Base-by-base conservation (phyloP, 2,888 invertebrate species). In the Serrognathus titanus region DNA sequence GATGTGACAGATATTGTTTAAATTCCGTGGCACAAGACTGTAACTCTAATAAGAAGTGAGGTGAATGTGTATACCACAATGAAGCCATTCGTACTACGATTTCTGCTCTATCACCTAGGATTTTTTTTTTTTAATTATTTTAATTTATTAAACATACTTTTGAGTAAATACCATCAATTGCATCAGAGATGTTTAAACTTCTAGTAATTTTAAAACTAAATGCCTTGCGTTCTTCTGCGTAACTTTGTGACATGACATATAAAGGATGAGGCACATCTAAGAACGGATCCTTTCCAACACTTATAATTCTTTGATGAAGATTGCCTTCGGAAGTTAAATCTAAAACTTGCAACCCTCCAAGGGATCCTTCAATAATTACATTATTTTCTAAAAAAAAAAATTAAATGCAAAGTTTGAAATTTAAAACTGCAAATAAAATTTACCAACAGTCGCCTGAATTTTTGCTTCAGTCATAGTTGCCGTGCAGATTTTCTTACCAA, bases 1-100 rank as follows among this genome's bases (percentile, higher is more conserved):
- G 82, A 74, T 90, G 88, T 53, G 90, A 86, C 65, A 91, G 80
- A 78, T 94, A 94, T 73, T 92, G 91, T 73, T 92, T 90, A 77
- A 96, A 95, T 79, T 94, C 92, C 10, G 90, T 88, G 9, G 92
- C 90, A 76, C 96, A 97, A 39, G 90, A 90, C 68, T 90, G 88
- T 58, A 97, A 80, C 75, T 96, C 96, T 36, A 86, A 83, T 53
- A 97, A 82, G 71, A 97, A 86, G 63, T 88, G 85, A 0, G 94
- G 91, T 51, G 93, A 94, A 78, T 97, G 97, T 3, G 92, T 92
- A 80, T 96, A 97, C 85, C 93, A 93, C 55, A 97, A 89, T 38
- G 94, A 92, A 1, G 94, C 94, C 85, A 95, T 90, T 70, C 87
- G 82, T 63, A 88, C 71, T 2, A 65, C 71, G 13, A 77, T 70